phyloP scores from a whole-genome alignment of 2,888 invertebrate species.

The Chydorus sphaericus region DNA sequence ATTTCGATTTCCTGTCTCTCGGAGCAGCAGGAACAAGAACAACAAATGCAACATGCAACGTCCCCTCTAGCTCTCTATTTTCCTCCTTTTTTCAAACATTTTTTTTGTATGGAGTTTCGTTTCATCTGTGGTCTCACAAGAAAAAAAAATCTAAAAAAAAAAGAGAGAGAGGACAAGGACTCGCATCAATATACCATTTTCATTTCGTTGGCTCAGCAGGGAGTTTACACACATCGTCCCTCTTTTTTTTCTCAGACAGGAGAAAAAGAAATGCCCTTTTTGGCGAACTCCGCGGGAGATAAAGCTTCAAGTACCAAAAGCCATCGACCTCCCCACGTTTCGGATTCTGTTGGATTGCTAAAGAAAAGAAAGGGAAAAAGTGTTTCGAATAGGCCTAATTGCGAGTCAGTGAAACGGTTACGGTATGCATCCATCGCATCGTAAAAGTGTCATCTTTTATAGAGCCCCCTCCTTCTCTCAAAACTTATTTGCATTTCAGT shows the following conservation, averaged over 20 bases:
- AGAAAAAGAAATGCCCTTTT: neutral
- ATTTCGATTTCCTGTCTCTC: neutral
- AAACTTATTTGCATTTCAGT: no score
- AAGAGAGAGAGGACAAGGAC: neutral
- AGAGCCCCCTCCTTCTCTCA: no score
- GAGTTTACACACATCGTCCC: neutral
- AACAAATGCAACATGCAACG: conserved; percentile 5
- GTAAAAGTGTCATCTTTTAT: no score
- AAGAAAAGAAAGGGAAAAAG: neutral
- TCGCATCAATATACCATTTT: conserved; percentile 2
- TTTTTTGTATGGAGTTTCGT: neutral
- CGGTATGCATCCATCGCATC: no score
- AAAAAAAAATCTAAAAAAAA: neutral
- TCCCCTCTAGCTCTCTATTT: neutral
- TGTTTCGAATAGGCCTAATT: neutral
- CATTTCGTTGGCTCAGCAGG: conserved; percentile 12
- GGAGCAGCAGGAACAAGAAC: neutral
- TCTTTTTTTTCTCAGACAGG: neutral
- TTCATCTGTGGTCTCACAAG: neutral
- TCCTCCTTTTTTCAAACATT: neutral
- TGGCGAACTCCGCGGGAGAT: no score
- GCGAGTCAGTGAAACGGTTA: no score
- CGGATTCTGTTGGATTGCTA: no score
- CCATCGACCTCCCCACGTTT: no score
- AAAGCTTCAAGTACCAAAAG: no score